Evolutionary conservation across 1,140 invertebrate species (phyloP).

Genomic region (Cydia pomonella): DNA sequence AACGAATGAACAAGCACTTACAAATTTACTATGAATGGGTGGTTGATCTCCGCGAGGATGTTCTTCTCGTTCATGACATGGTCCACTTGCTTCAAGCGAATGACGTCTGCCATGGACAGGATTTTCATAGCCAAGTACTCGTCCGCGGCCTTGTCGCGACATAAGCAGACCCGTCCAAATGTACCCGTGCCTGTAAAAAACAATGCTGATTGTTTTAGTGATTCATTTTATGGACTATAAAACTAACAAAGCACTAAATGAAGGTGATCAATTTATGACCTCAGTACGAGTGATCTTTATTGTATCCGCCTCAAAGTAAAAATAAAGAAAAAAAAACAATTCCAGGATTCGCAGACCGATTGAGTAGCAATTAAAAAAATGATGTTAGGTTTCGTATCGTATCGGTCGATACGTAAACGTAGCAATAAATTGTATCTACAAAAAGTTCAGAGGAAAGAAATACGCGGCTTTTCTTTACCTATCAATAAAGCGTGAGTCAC

Average conservation of each 20-base stretch:
- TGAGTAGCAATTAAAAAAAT: slow-evolving; percentile 1
- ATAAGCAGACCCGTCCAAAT: slow-evolving; percentile 94
- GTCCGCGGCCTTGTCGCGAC: slow-evolving; percentile 88
- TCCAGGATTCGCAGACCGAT: slow-evolving; percentile 1
- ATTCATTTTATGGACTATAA: background rate
- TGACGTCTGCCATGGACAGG: slow-evolving; percentile 94
- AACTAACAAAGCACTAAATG: background rate
- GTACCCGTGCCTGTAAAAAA: slow-evolving; percentile 93
- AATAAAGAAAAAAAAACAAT: background rate
- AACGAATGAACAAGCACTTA: slow-evolving; percentile 82
- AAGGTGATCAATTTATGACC: background rate
- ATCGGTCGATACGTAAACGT: background rate
- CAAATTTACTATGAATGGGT: slow-evolving; percentile 97
- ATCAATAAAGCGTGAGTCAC: slow-evolving; percentile 40
- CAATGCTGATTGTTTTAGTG: background rate
- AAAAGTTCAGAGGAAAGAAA: slow-evolving; percentile 27
- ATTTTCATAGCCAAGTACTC: slow-evolving; percentile 95
- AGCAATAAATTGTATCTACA: slow-evolving; percentile 38
- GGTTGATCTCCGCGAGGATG: slow-evolving; percentile 92
- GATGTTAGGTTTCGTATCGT: background rate
- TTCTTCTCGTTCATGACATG: slow-evolving; percentile 97
- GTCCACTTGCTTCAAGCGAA: slow-evolving; percentile 95
- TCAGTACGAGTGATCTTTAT: background rate
- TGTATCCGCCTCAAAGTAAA: background rate
- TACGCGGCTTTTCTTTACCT: slow-evolving; percentile 42